Base-by-base conservation (phyloP, 2,888 invertebrate species). In the Ethmia dodecea region DNA sequence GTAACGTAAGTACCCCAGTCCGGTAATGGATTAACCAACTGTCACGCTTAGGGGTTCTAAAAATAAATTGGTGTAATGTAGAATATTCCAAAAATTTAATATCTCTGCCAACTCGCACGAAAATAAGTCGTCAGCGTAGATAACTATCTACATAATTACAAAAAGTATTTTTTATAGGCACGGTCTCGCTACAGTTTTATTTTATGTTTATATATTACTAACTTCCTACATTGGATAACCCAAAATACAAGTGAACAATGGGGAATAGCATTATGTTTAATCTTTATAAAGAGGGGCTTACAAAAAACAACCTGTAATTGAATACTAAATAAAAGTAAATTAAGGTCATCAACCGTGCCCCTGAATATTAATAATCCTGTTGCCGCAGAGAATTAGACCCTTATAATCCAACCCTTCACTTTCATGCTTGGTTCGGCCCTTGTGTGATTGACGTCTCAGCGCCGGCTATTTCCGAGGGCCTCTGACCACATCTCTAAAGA, bases 391-490 rank as follows among this genome's bases (percentile, higher is more conserved):
- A 72, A 72, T 73, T 65, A 65, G 74, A 79, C 81, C 81, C 72
- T 77, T 76, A 80, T 81, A 83, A 83, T 81, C 81, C 79, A 60
- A 73, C 80, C 80, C 78, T 74, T 67, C 74, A 73, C 75, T 72
- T 69, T 68, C 66, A 72, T 71, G 67, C 71, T 63, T 63, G 62
- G 54, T 55, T 53, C 60, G 57, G 63, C 70, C 66, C 71, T 70
- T 60, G 61, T 66, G 73, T 77, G 80, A 81, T 79, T 79, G 79
- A 79, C 80, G 68, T 77, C 68, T 70, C 13, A 31, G 24, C 60
- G 52, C 61, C 66, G 68, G 68, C 72, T 71, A 74, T 73, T 72
- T 64, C 56, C 38, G 52, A 32, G 47, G 55, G 54, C 47, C 55
- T 56, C 49, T 55, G 52, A 59, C 54, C 60, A 52, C 50, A 24